These are phyloP conservation scores for Coecobrya sp. DNA, from an alignment of 2,888 invertebrate genomes.

Conservation along the genomic window DNA sequence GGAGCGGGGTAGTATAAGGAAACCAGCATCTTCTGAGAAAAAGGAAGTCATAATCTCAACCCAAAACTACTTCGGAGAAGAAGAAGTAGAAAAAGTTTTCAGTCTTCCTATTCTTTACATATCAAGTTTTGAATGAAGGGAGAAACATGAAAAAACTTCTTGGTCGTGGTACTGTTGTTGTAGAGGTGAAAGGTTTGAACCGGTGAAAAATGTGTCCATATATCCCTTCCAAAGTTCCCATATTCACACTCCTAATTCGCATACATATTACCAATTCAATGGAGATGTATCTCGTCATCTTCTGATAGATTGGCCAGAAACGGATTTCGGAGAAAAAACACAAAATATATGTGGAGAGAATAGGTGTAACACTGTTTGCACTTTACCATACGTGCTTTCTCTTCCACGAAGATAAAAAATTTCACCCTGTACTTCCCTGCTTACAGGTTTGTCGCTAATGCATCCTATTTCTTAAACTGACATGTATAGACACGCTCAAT, in stretches of 20 bases:
- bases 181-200: slow-evolving; percentile 28
- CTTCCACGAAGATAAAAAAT: slow-evolving; percentile 33
- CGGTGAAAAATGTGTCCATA: neutral
- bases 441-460: slow-evolving; percentile 78
- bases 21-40: neutral
- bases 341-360: slow-evolving; percentile 33
- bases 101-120: neutral
- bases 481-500: slow-evolving; percentile 66
- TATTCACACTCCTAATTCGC: slow-evolving; percentile 21
- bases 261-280: slow-evolving; percentile 22
- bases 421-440: slow-evolving; percentile 53
- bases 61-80: neutral
- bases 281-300: slow-evolving; percentile 46
- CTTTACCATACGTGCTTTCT: slow-evolving; percentile 25
- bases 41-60: slow-evolving; percentile 68
- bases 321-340: slow-evolving; percentile 59
- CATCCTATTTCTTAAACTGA: slow-evolving; percentile 74
- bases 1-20: slow-evolving; percentile 3
- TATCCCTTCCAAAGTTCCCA: slow-evolving; percentile 5
- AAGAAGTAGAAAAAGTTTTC: neutral
- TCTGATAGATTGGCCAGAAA: slow-evolving; percentile 56
- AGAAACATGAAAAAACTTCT: slow-evolving; percentile 9
- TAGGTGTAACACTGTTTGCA: slow-evolving; percentile 25
- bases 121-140: neutral
- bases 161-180: neutral